A percentile compares a stretch with the other conserved stretches of the same genome.
Conservation (phyloP, 53 echinoderm and acorn worm species). For the Antedon mediterranea region DNA sequence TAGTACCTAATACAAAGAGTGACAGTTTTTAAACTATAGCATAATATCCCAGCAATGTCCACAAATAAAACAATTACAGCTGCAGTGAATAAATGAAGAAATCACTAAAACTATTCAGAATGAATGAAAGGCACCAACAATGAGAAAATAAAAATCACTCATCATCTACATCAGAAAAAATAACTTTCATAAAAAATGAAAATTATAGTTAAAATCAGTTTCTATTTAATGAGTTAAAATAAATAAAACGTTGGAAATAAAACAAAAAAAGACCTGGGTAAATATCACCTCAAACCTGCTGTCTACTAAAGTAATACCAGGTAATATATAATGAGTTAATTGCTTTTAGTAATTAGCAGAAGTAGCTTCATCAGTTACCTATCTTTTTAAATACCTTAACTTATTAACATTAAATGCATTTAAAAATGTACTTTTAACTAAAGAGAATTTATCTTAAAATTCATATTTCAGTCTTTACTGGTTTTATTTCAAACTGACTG, state of each 20-base stretch:
- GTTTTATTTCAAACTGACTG: background rate
- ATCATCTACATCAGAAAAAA: background rate
- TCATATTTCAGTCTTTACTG: background rate
- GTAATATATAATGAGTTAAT: background rate
- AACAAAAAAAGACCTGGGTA: too few species aligned
- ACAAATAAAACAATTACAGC: background rate
- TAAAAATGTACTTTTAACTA: background rate
- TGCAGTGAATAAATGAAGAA: background rate
- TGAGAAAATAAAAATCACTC: background rate
- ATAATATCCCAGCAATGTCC: too few species aligned
- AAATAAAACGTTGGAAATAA: background rate
- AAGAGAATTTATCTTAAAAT: background rate
- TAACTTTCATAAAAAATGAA: too few species aligned
- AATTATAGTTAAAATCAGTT: background rate
- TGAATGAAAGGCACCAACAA: background rate
- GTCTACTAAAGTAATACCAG: background rate
- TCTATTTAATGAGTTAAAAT: too few species aligned
- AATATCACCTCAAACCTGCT: background rate
- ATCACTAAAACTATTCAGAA: background rate
- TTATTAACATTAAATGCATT: too few species aligned
- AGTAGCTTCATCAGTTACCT: background rate
- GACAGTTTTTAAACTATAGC: too few species aligned
- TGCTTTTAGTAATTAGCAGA: background rate
- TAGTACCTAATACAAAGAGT: too few species aligned
- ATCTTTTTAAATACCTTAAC: too few species aligned